Evolutionary conservation across 1,140 invertebrate genomes (phyloP), one percentile per base, ranked within the genome.

Genomic region (Ganaspis sp.): DNA sequence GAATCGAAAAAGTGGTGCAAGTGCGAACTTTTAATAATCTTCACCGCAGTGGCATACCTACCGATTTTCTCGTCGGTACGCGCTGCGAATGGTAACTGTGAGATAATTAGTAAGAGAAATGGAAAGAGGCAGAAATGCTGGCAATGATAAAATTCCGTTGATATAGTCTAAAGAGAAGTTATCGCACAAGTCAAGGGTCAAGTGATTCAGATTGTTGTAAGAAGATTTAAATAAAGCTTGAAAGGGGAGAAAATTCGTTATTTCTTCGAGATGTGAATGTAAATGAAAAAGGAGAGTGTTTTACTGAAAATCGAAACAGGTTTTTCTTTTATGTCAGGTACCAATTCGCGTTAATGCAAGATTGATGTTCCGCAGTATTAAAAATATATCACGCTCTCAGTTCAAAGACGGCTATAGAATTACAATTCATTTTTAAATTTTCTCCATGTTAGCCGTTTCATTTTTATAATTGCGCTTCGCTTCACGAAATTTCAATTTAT

Each of bases 301-400:
- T 1, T 29, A 38, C 69, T 34, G 29, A 29, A 37, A 37, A 70
- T 29, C 38, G 42, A 42, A 71, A 49, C 38, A 34, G 69, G n/a
- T 71, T 71, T 71, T 21, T 17, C 70, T 21, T 40, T 70, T 70
- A 40, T 40, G 38, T 40, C 38, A 40, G 38, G 1, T 9, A 12
- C 45, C 74, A 34, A 70, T 76, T 71, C 12, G 45, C 72, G 73
- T 78, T 87, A 86, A 87, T 84, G 85, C 75, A 77, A 83, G 84
- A 86, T 87, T 85, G 85, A 87, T 85, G 79, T 73, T 78, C 80
- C 40, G 77, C 70, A 74, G 76, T 82, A 86, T 87, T 86, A 87
- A 87, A 87, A 87, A 85, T 87, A 81, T 87, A 87, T 86, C 79
- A 85, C 79, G 77, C 53, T 58, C 69, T 53, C 71, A 49, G 81